Evolutionary conservation across 2,113 vertebrate species (phyloP), one percentile per base, ranked within the genome.

Genomic region (Crocuta crocuta): DNA sequence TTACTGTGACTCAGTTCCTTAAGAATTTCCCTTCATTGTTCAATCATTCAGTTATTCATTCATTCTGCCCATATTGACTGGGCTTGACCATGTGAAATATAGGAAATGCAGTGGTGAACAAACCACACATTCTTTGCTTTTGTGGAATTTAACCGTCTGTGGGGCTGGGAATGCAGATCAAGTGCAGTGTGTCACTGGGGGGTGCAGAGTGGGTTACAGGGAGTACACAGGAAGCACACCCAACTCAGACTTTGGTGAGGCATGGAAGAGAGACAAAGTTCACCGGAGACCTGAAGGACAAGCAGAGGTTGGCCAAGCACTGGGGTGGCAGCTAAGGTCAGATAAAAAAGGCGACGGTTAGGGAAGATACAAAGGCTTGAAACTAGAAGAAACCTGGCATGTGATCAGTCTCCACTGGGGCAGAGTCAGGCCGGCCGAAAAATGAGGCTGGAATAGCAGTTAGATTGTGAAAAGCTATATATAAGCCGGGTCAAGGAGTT

Each of bases 31-130:
- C 12, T 70, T 43, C 87, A 55, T 8, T 89, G 70, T 73, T 68
- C 61, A 61, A 68, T 93, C n/a, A 43, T 23, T 87, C 48, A 88
- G 82, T 48, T 66, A 83, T 85, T 85, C 58, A 70, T 55, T 83
- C 45, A 88, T 85, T 97, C 94, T 93, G 66, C 92, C 39, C 17
- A 78, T 66, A 61, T 55, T 89, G 45, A 10, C 28, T 66, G 85
- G 43, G 43, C 50, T 78, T 31, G 16, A 45, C 45, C 68, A 68
- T 17, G 45, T 11, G 71, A 71, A 83, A 26, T 28, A 58, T 1
- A 70, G 58, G 45, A 68, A 31, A 43, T 8, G 2, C 43, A 15
- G 78, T 24, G 50, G 71, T 26, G 12, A 86, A 21, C 19, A 66
- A 89, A 63, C 65, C 76, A 70, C 83, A 82, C 39, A 78, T 48